Evolutionary conservation across 2,888 invertebrate species (phyloP), one percentile per base, ranked within the genome.

Genomic region (Sarcophaga caerulescens): DNA sequence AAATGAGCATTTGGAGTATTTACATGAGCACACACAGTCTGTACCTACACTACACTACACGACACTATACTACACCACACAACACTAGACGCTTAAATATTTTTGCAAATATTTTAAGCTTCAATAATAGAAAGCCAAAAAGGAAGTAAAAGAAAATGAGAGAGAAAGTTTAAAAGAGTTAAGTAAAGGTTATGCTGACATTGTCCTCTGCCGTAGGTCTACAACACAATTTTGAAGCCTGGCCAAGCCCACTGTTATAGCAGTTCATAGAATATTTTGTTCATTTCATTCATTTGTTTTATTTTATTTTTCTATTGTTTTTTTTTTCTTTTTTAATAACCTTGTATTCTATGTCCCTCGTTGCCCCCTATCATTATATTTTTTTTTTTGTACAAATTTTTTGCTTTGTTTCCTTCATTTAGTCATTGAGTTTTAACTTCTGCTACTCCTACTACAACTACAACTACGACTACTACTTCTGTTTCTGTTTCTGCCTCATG

Each of bases 1-100:
- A 91, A 91, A 91, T 91, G 90, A 91, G 90, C 89, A 90, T 89
- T 90, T 90, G 89, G 62, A 82, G 82, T 82, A 82, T 79, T 82
- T 85, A 82, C 82, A 85, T 79, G 35, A 35, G 2, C 35, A 35
- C 2, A 35, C 2, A 35, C 75, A 79, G 68, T 60, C 59, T 73
- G 69, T 71, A 35, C 8, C 35, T 35, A 35, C 2, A 35, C 35
- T 35, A 35, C 35, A 35, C 6, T 35, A 35, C 8, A 35, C 8
- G 0, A 35, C 35, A 35, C 35, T 10, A 35, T n/a, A 35, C 35
- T 35, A 35, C 35, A 35, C 6, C 8, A 35, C 8, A 35, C 8
- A 1, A 35, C 35, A 35, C 35, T 10, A 35, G 35, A 35, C 35
- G 8, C 8, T 35, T 8, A 35, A 35, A 35, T 35, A 65, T 19